A percentile compares a stretch with the other conserved stretches of the same genome.
phyloP scores from a whole-genome alignment of 2,888 invertebrate species.

The Ornithoptera priamus region DNA sequence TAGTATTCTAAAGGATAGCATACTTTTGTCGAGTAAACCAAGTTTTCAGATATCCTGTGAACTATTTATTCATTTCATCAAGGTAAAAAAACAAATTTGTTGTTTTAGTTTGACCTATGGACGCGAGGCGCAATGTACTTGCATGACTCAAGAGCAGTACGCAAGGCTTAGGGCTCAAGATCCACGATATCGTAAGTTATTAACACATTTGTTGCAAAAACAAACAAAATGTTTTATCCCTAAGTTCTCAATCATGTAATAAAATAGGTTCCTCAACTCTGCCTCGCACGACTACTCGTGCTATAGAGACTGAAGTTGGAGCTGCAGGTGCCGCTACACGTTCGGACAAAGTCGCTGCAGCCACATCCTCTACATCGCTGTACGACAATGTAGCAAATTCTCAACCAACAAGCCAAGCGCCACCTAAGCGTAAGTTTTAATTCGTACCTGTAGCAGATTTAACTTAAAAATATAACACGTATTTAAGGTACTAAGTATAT shows the following conservation, averaged over 20 bases:
- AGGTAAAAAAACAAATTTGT: no score
- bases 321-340: slow-evolving; percentile 80
- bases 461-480: background rate
- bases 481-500: no score
- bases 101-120: slow-evolving; percentile 65
- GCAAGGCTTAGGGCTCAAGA: slow-evolving; percentile 91
- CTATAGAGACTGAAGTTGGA: slow-evolving; percentile 83
- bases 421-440: slow-evolving; percentile 70
- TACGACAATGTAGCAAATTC: slow-evolving; percentile 89
- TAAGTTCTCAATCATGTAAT: slow-evolving; percentile 31
- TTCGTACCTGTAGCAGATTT: background rate
- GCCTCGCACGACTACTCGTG: slow-evolving; percentile 87
- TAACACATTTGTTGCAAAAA: background rate
- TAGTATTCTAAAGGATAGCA: no score
- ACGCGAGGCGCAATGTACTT: slow-evolving; percentile 95
- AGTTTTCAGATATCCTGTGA: no score
- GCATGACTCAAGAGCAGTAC: slow-evolving; percentile 96
- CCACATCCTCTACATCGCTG: slow-evolving; percentile 92
- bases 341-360: slow-evolving; percentile 88
- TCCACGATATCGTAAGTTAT: slow-evolving; percentile 85
- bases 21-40: no score
- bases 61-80: no score
- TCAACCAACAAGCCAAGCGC: slow-evolving; percentile 68
- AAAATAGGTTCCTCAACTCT: slow-evolving; percentile 89
- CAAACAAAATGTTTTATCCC: slow-evolving; percentile 8